Conservation (phyloP, 2,797 vertebrate species). For the Melanotaenia parkinsoni region DNA sequence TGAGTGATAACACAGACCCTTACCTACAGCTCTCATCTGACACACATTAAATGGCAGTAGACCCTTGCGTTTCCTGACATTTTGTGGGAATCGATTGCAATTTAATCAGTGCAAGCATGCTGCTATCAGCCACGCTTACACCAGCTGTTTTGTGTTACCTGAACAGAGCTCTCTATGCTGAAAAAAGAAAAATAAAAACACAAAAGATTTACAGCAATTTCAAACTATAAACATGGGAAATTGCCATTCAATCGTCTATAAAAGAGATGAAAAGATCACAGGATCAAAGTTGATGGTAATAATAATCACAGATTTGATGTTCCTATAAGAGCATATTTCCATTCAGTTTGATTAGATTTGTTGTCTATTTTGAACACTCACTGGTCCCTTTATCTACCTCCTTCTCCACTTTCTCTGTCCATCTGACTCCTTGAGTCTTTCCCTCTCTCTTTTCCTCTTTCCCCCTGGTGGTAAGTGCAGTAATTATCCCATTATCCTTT, state of each 20-base stretch:
- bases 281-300: slow-evolving; percentile 62
- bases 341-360: slow-evolving; percentile 77
- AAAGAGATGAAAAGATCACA: slow-evolving; percentile 44
- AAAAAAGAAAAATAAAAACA: background rate
- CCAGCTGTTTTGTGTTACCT: slow-evolving; percentile 70
- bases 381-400: slow-evolving; percentile 49
- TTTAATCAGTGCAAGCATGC: slow-evolving; percentile 78
- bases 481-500: slow-evolving; percentile 81
- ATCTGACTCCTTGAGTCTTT: slow-evolving; percentile 32
- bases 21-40: slow-evolving; percentile 78
- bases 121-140: slow-evolving; percentile 70
- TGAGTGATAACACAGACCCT: slow-evolving; percentile 78
- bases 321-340: slow-evolving; percentile 69
- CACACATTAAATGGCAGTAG: slow-evolving; percentile 78
- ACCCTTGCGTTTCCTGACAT: slow-evolving; percentile 81
- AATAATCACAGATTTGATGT: slow-evolving; percentile 69
- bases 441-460: slow-evolving; percentile 39
- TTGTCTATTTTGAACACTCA: slow-evolving; percentile 75
- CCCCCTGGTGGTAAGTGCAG: slow-evolving; percentile 75
- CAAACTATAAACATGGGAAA: slow-evolving; percentile 50
- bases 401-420: slow-evolving; percentile 25
- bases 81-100: slow-evolving; percentile 81
- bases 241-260: slow-evolving; percentile 44
- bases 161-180: slow-evolving; percentile 17
- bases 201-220: slow-evolving; percentile 37